Evolutionary conservation across 2,888 invertebrate genomes (phyloP), one percentile per base, ranked within the genome.

Genomic region (Temnothorax rugatulus): DNA sequence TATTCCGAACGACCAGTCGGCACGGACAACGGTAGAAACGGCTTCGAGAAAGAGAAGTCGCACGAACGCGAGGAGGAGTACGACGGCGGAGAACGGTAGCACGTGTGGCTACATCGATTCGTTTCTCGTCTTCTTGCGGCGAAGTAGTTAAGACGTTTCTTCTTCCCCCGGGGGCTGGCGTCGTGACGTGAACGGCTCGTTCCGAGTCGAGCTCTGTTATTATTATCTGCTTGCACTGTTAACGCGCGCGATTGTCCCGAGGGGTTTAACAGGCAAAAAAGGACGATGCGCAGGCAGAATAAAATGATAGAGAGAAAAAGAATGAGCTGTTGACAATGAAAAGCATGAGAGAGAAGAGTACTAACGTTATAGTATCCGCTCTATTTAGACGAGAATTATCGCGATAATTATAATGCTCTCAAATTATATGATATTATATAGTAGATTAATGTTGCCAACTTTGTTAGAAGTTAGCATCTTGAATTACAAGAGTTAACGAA

Each of bases 61-160:
- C 68, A 84, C 66, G 73, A 82, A 79, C 75, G 29, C 75, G 29
- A 68, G 82, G 41, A 66, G 82, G 66, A 63, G 52, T 59, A 47
- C 63, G 83, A 47, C 63, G 79, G 57, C 83, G 79, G 61, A 44
- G 68, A 69, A 81, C 79, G 73, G 79, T 81, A 81, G 79, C 79
- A 82, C 81, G 84, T 84, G 82, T 82, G 66, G 79, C 82, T 81
- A 66, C 76, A 74, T 84, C 82, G 81, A 73, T 85, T 84, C 71
- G 79, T 84, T 84, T 84, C 77, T 85, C 73, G 77, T 73, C 63
- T 83, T 82, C 38, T 59, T 73, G 79, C 73, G 73, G 57, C 73
- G 8, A 73, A 73, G 79, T 73, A 81, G 79, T 81, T 81, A 81
- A 81, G 79, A 81, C 79, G 73, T 81, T 81, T 81, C 79, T 81